Evolutionary conservation across 2,888 invertebrate genomes (phyloP), one percentile per base, ranked within the genome.

Genomic region (Polyommatus icarus): DNA sequence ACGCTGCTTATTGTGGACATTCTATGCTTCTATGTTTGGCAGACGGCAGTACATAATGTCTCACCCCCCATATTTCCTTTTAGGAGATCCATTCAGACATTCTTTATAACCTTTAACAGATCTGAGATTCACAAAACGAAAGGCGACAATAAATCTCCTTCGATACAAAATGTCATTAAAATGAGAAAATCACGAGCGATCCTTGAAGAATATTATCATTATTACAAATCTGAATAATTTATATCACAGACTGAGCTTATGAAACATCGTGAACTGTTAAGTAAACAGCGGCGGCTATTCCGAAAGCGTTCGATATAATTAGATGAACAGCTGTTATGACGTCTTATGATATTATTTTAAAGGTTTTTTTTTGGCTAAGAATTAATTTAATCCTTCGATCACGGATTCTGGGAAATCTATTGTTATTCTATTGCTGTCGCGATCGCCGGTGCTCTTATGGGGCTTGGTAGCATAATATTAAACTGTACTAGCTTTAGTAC

Each of bases 221-320:
- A 81, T 81, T 82, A 82, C 82, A 83, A 81, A 79, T 77, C 75
- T 79, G 80, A 80, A 80, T 80, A 82, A 82, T 83, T 83, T 78
- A 82, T 80, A 80, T 82, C 80, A 81, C 80, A 80, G 80, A 80
- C 79, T 79, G 79, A 76, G 71, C 75, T 84, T 83, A 80, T 81
- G 84, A 84, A 82, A 84, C 81, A 82, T 80, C 79, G 80, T 78
- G 78, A 78, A 78, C 75, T 75, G 77, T 80, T 75, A 75, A 75
- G 79, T 80, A 78, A 79, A 79, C 77, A 79, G 57, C 59, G 24
- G 79, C 5, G 36, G 46, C 36, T 81, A 84, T 82, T 82, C 78
- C 81, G 18, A 77, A 71, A 77, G 7, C 77, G 40, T 78, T 77
- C 82, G 79, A 81, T 76, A 81, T 78, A 29, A 72, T 61, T 3